These are phyloP conservation scores for Cairina moschata DNA, from an alignment of 2,113 vertebrate species.

Conservation along the genomic window DNA sequence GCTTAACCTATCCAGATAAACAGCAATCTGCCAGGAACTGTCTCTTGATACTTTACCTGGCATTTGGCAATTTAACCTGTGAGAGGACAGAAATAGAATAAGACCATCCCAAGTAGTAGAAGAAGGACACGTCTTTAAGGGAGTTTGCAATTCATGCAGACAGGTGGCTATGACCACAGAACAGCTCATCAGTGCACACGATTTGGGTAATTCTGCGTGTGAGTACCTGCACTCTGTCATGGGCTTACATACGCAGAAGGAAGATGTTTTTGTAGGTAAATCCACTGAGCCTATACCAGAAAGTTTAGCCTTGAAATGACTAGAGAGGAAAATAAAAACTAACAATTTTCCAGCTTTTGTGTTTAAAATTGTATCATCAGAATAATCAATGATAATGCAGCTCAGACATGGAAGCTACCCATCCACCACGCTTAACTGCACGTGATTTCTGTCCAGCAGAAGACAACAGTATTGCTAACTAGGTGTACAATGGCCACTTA, in stretches of 20 bases:
- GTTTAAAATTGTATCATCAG: neutral
- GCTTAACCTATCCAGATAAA: neutral
- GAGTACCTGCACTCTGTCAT: rapidly evolving
- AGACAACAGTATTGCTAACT: neutral
- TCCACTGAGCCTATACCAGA: neutral
- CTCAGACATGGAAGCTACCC: neutral
- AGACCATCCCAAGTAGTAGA: neutral
- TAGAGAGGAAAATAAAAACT: neutral
- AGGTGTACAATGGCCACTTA: neutral
- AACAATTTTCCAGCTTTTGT: neutral
- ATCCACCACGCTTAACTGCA: neutral
- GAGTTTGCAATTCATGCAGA: neutral
- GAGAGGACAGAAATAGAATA: neutral
- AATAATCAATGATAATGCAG: neutral
- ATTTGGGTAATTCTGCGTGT: neutral
- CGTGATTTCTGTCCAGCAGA: neutral
- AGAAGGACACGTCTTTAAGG: neutral
- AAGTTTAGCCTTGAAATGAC: neutral
- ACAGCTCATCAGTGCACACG: rapidly evolving
- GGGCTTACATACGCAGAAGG: neutral
- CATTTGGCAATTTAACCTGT: neutral
- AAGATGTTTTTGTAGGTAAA: neutral
- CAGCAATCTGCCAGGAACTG: neutral
- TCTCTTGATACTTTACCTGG: neutral
- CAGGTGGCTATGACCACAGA: neutral